Conservation (phyloP, 2,797 vertebrate species). For the Centroberyx gerrardi region DNA sequence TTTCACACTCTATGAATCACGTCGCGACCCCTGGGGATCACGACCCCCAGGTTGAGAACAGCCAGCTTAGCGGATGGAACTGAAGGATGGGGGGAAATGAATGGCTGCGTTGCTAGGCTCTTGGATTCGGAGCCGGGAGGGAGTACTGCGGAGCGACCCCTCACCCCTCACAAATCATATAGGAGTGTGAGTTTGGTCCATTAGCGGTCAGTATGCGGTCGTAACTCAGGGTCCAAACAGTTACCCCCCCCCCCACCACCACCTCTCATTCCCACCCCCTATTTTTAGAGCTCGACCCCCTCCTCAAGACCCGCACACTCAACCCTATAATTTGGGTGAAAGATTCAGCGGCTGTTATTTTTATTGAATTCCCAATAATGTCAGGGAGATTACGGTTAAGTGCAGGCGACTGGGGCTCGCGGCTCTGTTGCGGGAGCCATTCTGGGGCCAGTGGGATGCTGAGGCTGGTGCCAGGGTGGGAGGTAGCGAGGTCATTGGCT, state of each 20-base stretch:
- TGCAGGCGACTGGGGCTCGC: slow-evolving; percentile 58
- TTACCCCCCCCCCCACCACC: neutral
- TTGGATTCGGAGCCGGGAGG: slow-evolving; percentile 51
- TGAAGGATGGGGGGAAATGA: slow-evolving; percentile 49
- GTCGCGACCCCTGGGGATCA: slow-evolving; percentile 41
- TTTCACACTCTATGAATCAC: slow-evolving; percentile 71
- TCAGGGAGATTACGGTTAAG: slow-evolving; percentile 73
- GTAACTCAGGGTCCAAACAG: slow-evolving; percentile 54
- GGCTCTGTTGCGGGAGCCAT: slow-evolving; percentile 53
- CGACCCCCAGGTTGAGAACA: slow-evolving; percentile 41
- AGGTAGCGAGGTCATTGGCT: slow-evolving; percentile 65
- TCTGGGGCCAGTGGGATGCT: slow-evolving; percentile 67
- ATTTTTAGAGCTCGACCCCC: slow-evolving; percentile 47
- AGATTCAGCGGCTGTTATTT: slow-evolving; percentile 78
- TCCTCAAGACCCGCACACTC: slow-evolving; percentile 55
- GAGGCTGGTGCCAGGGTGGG: slow-evolving; percentile 62
- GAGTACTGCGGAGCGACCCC: slow-evolving; percentile 54
- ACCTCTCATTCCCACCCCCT: slow-evolving; percentile 26
- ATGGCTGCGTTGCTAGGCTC: slow-evolving; percentile 38
- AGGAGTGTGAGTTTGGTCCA: slow-evolving; percentile 70
- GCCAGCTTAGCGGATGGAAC: slow-evolving; percentile 31
- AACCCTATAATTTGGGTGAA: slow-evolving; percentile 81
- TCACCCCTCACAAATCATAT: slow-evolving; percentile 76
- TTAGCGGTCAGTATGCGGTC: slow-evolving; percentile 73
- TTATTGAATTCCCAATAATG: slow-evolving; percentile 82